These are phyloP conservation scores for Brachyhypopomus occidentalis DNA, from an alignment of 2,113 vertebrate genomes.

Conservation along the genomic window DNA sequence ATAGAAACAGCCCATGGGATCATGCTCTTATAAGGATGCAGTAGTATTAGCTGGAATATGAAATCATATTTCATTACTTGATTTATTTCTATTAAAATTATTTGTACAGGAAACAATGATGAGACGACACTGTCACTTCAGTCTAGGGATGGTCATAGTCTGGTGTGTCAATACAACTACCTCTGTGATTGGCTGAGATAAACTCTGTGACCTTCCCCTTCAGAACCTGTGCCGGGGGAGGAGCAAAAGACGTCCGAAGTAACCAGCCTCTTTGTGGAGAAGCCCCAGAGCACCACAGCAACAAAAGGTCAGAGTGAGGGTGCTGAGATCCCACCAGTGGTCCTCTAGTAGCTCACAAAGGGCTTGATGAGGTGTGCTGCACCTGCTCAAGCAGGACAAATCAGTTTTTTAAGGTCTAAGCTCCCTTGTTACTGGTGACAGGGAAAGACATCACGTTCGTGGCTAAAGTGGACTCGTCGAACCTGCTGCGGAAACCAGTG, in stretches of 20 bases:
- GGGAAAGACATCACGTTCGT: constrained; percentile 75
- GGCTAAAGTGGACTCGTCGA: constrained; percentile 79
- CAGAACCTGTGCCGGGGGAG: constrained; percentile 65
- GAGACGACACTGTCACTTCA: background rate
- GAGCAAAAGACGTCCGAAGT: constrained; percentile 65
- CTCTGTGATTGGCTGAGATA: background rate
- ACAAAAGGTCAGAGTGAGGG: constrained; percentile 69
- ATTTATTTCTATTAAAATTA: background rate
- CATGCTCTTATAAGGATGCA: background rate
- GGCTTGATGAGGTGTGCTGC: no score
- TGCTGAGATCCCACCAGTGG: no score
- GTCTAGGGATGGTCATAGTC: background rate
- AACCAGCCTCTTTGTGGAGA: constrained; percentile 76
- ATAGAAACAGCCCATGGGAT: background rate
- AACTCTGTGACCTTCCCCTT: constrained; percentile 1
- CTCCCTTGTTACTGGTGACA: constrained; percentile 52
- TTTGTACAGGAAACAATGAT: background rate
- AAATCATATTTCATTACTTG: no score
- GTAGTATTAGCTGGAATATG: no score
- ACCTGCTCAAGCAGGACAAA: no score
- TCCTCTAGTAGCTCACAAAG: no score
- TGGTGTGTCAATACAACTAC: background rate
- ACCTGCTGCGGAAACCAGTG: constrained; percentile 71
- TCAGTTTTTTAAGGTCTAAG: no score
- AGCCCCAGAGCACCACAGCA: constrained; percentile 70